Conservation (phyloP, 1,140 invertebrate genomes). For the Nilaparvata lugens region DNA sequence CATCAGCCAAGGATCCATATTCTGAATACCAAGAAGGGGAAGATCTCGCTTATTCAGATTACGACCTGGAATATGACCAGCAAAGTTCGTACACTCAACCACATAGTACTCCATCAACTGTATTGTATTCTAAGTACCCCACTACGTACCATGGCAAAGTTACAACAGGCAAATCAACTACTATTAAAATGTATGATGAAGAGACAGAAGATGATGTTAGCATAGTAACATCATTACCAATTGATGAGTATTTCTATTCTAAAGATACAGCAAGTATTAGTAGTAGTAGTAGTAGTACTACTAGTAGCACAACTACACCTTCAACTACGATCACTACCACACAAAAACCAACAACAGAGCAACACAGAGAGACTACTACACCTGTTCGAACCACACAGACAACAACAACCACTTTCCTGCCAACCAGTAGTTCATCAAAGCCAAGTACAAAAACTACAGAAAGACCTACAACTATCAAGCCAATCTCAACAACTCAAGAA, state of each 20-base stretch:
- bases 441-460: not conserved
- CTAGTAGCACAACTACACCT: not conserved
- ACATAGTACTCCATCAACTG: conserved; percentile 6
- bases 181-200: not conserved
- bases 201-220: conserved; percentile 8
- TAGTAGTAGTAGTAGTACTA: too few relatives aligned
- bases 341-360: conserved; percentile 1
- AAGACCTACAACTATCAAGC: not conserved
- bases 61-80: conserved; percentile 15
- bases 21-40: conserved; percentile 22
- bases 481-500: not conserved
- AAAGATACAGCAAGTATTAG: conserved; percentile 1
- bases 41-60: conserved; percentile 16
- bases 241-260: conserved; percentile 18
- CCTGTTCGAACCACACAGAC: conserved; percentile 9
- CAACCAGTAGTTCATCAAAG: conserved; percentile 24
- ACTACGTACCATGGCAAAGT: too few relatives aligned
- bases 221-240: conserved; percentile 21
- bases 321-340: not conserved
- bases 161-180: not conserved
- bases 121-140: not conserved
- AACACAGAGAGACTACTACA: not conserved
- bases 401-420: conserved; percentile 5
- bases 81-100: conserved; percentile 16
- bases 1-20: conserved; percentile 2